Evolutionary conservation across 1,140 invertebrate species (phyloP).

Genomic region (Platorchestia sp.): DNA sequence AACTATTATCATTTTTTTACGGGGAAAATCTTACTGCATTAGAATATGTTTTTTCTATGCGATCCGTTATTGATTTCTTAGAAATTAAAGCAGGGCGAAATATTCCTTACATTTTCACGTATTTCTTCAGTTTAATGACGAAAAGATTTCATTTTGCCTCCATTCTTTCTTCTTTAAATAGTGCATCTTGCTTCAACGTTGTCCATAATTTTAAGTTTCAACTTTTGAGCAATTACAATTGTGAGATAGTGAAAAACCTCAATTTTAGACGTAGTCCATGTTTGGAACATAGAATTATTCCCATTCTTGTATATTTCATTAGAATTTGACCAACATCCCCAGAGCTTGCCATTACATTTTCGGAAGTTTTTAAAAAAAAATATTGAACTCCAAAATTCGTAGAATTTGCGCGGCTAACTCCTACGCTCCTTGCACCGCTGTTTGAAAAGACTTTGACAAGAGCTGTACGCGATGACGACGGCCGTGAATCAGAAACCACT

Average conservation of each 20-base stretch:
- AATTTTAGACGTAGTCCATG: neutral
- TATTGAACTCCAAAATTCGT: neutral
- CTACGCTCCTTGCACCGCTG: neutral
- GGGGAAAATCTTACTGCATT: neutral
- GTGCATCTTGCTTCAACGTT: neutral
- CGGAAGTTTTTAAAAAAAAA: neutral
- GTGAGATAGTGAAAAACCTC: too few species aligned
- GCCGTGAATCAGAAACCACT: neutral
- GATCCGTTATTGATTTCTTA: neutral
- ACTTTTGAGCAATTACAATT: neutral
- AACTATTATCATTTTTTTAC: neutral
- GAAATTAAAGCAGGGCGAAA: neutral
- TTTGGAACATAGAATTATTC: neutral
- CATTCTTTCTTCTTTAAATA: neutral
- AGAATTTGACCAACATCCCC: neutral
- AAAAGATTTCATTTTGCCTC: neutral
- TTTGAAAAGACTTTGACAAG: neutral
- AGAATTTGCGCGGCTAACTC: neutral
- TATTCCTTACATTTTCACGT: neutral
- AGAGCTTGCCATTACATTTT: neutral
- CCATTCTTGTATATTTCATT: neutral
- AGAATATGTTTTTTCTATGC: neutral
- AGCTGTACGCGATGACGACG: neutral
- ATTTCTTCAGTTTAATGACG: neutral
- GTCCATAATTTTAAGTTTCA: neutral